Evolutionary conservation across 2,113 vertebrate genomes (phyloP).

Genomic region (Neolamprologus kungweensis): DNA sequence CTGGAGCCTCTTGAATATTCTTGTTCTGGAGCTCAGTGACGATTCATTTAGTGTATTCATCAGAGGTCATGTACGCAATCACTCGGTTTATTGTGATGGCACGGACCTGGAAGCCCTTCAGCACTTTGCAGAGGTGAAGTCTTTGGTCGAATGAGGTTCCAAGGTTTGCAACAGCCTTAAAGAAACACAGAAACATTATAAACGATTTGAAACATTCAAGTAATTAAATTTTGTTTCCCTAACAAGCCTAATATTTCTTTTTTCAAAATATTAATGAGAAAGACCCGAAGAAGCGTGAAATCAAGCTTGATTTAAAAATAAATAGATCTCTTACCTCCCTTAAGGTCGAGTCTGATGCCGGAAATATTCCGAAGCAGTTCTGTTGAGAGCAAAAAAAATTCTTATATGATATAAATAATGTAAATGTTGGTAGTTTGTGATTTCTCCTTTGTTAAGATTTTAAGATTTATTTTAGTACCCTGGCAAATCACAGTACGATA

Average conservation of each 20-base stretch:
- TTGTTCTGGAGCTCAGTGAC: neutral
- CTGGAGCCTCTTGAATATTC: neutral
- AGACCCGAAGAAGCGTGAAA: neutral
- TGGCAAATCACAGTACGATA: neutral
- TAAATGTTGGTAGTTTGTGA: neutral
- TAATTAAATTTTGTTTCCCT: neutral
- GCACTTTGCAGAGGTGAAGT: slow-evolving; percentile 70
- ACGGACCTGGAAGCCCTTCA: slow-evolving; percentile 77
- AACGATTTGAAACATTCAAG: neutral
- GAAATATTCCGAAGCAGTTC: slow-evolving; percentile 41
- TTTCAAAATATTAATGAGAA: neutral
- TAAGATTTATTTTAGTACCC: neutral
- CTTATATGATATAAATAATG: neutral
- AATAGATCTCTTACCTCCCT: neutral
- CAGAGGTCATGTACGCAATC: slow-evolving; percentile 64
- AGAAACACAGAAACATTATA: neutral
- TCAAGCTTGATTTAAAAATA: neutral
- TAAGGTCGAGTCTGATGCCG: neutral
- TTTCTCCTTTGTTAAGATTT: neutral
- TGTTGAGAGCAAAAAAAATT: slow-evolving; percentile 20
- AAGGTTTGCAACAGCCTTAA: slow-evolving; percentile 8
- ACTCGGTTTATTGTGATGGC: slow-evolving; percentile 74
- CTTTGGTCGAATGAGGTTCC: slow-evolving; percentile 43
- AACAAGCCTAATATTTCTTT: neutral
- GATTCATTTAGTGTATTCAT: slow-evolving; percentile 13